Evolutionary conservation across 2,113 vertebrate genomes (phyloP).

Genomic region (Ictalurus furcatus): DNA sequence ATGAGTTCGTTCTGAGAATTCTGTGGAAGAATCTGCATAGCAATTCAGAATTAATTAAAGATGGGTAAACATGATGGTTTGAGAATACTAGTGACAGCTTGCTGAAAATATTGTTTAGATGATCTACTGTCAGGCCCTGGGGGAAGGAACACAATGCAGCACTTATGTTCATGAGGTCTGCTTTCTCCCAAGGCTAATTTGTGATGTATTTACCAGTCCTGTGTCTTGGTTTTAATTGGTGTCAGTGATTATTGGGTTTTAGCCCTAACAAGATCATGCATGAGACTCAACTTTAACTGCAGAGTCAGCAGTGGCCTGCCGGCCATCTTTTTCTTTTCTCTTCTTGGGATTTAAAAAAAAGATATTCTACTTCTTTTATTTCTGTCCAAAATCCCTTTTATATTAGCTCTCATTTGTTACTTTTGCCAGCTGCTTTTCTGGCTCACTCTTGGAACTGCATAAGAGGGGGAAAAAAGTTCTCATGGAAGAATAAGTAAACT

Average conservation of each 20-base stretch:
- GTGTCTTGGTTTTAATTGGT: background rate
- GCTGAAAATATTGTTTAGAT: constrained; percentile 5
- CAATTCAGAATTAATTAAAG: constrained; percentile 10
- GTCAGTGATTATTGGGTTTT: background rate
- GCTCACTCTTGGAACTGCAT: background rate
- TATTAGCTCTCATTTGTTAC: background rate
- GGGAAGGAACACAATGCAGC: background rate
- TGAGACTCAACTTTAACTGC: background rate
- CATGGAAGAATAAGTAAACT: background rate
- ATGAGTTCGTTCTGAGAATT: background rate
- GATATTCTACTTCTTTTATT: background rate
- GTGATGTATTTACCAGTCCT: background rate
- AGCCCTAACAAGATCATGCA: background rate
- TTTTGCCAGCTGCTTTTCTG: background rate
- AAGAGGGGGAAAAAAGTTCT: background rate
- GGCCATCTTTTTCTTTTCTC: background rate
- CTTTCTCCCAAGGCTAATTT: background rate
- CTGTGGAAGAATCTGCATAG: background rate
- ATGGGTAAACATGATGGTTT: constrained; percentile 11
- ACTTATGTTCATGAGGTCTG: constrained; percentile 3
- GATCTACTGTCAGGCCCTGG: background rate
- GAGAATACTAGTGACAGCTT: constrained; percentile 3
- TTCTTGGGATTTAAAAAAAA: background rate
- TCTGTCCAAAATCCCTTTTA: background rate
- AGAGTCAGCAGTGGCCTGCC: background rate